phyloP scores from a whole-genome alignment of 2,797 vertebrate genomes.

The Macropus fuliginosus region DNA sequence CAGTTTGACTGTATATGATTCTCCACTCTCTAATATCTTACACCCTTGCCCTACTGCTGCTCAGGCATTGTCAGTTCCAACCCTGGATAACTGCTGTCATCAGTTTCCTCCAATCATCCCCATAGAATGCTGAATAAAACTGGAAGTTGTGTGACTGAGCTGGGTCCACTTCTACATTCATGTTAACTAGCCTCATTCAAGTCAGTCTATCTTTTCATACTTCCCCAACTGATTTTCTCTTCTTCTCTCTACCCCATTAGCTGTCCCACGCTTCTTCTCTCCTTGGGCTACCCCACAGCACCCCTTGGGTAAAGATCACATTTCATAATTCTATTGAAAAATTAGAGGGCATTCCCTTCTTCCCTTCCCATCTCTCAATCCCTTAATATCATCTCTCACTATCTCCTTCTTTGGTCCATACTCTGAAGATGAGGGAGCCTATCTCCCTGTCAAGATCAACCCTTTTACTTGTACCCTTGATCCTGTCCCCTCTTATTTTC shows the following conservation, averaged over 20 bases:
- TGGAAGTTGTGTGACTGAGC: neutral
- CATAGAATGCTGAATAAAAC: neutral
- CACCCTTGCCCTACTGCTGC: neutral
- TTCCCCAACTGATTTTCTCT: neutral
- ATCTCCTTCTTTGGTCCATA: neutral
- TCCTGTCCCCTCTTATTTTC: neutral
- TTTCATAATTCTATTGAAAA: neutral
- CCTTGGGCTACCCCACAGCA: neutral
- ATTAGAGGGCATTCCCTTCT: neutral
- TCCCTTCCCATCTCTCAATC: neutral
- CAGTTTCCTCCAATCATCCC: neutral
- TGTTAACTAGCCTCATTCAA: neutral
- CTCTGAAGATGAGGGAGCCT: too few relatives aligned
- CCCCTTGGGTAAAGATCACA: neutral
- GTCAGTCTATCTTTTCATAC: neutral
- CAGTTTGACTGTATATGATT: neutral
- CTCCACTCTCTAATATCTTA: neutral
- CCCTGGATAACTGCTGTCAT: neutral
- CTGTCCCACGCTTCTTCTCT: neutral
- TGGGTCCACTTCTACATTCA: neutral
- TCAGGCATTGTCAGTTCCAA: neutral
- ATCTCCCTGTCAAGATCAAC: neutral
- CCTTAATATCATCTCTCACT: neutral
- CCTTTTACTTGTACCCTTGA: neutral
- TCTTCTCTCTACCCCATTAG: neutral